Conservation (phyloP, 2,113 vertebrate genomes). For the Heterochromis multidens region DNA sequence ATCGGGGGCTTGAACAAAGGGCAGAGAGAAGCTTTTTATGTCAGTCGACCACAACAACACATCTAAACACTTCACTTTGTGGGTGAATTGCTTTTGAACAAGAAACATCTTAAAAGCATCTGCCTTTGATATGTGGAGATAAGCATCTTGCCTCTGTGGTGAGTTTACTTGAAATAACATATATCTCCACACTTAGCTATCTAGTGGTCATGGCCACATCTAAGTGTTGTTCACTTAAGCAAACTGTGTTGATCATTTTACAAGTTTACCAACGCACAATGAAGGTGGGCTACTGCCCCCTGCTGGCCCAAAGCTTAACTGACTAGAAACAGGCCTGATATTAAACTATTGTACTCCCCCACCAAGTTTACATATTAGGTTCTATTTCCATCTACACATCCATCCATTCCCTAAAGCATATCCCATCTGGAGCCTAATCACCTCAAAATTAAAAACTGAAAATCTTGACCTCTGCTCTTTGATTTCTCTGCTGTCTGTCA, state of each 20-base stretch:
- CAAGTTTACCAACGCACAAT: not conserved
- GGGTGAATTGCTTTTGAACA: not conserved
- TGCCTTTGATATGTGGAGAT: not conserved
- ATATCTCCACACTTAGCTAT: not conserved
- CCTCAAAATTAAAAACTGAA: not conserved
- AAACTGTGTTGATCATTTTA: not conserved
- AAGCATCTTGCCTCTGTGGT: not conserved
- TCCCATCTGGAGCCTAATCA: no score
- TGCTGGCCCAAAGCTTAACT: not conserved
- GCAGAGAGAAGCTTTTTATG: not conserved
- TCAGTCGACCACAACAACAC: not conserved
- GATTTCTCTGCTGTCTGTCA: not conserved
- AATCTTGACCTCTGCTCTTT: not conserved
- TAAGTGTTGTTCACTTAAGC: not conserved
- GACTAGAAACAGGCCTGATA: not conserved
- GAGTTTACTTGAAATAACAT: not conserved
- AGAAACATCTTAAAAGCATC: not conserved
- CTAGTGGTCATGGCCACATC: not conserved
- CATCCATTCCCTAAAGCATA: not conserved
- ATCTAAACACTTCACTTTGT: not conserved
- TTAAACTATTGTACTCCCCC: not conserved
- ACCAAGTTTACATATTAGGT: not conserved
- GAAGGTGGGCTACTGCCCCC: not conserved
- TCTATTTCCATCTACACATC: not conserved
- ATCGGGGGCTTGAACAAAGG: not conserved